Evolutionary conservation across 1,140 invertebrate genomes (phyloP).

Genomic region (Brachionus manjavacas): DNA sequence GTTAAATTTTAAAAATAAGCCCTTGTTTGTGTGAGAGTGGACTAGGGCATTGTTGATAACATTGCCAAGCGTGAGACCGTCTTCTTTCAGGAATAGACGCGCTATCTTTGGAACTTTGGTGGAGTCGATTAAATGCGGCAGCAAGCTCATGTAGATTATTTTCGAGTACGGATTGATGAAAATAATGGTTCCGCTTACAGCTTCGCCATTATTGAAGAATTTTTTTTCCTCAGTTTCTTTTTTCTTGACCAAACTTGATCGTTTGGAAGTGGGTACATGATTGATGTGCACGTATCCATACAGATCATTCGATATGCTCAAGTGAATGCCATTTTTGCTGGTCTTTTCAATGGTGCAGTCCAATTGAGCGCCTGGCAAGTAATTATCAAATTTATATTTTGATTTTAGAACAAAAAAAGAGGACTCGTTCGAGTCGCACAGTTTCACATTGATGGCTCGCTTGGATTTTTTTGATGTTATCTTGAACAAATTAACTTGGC

Average conservation of each 20-base stretch:
- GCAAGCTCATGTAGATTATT: conserved; percentile 25
- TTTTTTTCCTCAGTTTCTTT: not conserved
- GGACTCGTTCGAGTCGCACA: conserved; percentile 4
- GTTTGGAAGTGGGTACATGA: conserved; percentile 11
- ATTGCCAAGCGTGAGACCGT: not conserved
- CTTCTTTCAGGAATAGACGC: not conserved
- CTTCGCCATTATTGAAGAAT: not conserved
- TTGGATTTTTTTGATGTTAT: not conserved
- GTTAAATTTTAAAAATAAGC: conserved; percentile 32
- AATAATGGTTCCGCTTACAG: conserved; percentile 1
- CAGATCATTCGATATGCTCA: conserved; percentile 9
- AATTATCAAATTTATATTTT: conserved; percentile 8
- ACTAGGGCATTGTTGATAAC: not conserved
- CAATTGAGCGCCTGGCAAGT: conserved; percentile 29
- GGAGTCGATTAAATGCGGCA: conserved; percentile 32
- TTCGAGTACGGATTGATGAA: conserved; percentile 33
- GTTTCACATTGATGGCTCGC: conserved; percentile 22
- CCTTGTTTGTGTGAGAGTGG: conserved; percentile 1
- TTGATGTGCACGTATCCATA: conserved; percentile 26
- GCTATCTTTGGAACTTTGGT: not conserved
- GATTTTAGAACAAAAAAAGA: conserved; percentile 32
- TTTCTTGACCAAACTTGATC: not conserved
- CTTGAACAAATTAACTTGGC: conserved; percentile 34
- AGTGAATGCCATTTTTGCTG: conserved; percentile 18
- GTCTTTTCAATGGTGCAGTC: conserved; percentile 36